Evolutionary conservation across 2,888 invertebrate species (phyloP), one percentile per base, ranked within the genome.

Genomic region (Pachydiplax longipennis): DNA sequence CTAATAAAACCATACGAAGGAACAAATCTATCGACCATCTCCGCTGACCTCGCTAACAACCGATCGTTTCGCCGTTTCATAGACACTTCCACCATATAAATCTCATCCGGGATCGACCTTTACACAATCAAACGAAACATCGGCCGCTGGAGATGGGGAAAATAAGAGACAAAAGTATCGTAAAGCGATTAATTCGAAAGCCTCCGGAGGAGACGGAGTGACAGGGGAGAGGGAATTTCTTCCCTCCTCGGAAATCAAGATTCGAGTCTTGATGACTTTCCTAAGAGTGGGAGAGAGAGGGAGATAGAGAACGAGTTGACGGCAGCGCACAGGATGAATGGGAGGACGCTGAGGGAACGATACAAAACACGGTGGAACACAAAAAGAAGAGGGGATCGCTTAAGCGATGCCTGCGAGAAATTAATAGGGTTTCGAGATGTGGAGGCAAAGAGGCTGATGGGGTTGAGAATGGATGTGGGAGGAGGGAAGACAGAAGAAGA

Each of bases 391-490:
- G 61, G 87, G n/a, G 58, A 65, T 65, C 61, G 37, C 87, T 58
- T 58, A 83, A 83, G 83, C 83, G 58, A 58, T 83, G 83, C 53
- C 83, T 83, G 53, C 15, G 83, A 83, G 87, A 87, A 87, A 87
- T 87, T 87, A 87, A 87, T 87, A 87, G 87, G 87, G 87, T 87
- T 87, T 61, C 87, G 6, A 87, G 87, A 25, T 22, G 61, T 37
- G n/a, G 61, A 31, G 44, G 44, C 12, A 58, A 53, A 37, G 48
- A 44, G n/a, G 48, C n/a, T n/a, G 48, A 12, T 22, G 48, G 48
- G 53, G n/a, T n/a, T n/a, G n/a, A n/a, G n/a, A n/a, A 53, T 22
- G 58, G 31, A 12, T 31, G 31, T 12, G 58, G 58, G 35, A 37
- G 40, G 40, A 13, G 25, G 25, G 48, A 37, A 61, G 61, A 15